Evolutionary conservation across 2,888 invertebrate species (phyloP).

Genomic region (Seira ritae): DNA sequence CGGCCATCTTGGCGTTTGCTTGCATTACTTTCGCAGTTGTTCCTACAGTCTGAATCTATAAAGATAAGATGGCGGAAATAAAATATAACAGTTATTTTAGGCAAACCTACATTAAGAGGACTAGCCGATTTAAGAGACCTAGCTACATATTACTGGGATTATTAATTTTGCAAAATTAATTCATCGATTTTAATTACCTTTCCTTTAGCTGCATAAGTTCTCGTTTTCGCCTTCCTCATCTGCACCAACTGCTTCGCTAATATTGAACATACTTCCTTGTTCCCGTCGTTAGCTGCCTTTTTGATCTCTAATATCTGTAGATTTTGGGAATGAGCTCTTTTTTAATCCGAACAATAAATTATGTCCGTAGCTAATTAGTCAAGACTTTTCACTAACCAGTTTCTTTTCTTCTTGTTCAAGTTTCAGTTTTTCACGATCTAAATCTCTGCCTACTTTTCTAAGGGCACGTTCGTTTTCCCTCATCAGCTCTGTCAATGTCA

Average conservation of each 20-base stretch:
- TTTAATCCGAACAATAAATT: not conserved
- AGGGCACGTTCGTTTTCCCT: constrained; percentile 88
- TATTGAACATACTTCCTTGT: constrained; percentile 88
- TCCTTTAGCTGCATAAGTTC: constrained; percentile 88
- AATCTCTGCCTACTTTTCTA: constrained; percentile 87
- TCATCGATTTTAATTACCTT: constrained; percentile 83
- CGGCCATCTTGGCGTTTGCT: constrained; percentile 90
- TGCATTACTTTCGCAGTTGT: constrained; percentile 93
- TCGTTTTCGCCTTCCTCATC: constrained; percentile 90
- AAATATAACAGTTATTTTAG: no score
- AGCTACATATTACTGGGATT: not conserved
- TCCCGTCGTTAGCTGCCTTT: constrained; percentile 90
- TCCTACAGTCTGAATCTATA: constrained; percentile 83
- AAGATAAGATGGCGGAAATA: no score
- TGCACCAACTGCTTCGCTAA: constrained; percentile 93
- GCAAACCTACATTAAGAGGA: no score
- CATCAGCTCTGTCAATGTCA: constrained; percentile 85
- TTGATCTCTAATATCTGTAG: constrained; percentile 89
- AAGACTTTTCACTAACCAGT: constrained; percentile 81
- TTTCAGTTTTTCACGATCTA: constrained; percentile 88
- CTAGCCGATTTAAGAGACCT: no score
- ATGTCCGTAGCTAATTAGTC: not conserved
- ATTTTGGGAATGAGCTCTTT: not conserved
- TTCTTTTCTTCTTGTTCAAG: constrained; percentile 94
- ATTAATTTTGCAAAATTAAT: constrained; percentile 22